These are phyloP conservation scores for Sarcophaga carnaria DNA, from an alignment of 2,888 invertebrate species.

Conservation along the genomic window DNA sequence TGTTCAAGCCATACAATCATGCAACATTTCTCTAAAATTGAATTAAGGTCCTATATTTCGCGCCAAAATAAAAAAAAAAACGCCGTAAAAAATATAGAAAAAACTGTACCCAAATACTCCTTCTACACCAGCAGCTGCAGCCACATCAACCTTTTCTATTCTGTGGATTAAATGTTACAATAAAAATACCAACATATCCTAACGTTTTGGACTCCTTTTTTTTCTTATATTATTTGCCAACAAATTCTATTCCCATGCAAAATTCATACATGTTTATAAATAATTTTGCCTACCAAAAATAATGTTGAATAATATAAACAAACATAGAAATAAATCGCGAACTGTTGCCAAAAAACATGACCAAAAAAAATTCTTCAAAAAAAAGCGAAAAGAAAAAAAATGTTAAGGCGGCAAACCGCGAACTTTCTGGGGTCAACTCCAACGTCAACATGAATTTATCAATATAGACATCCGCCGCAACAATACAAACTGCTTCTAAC, in stretches of 20 bases:
- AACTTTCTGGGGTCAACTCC: conserved; percentile 70
- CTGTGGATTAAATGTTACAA: conserved; percentile 33
- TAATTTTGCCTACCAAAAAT: conserved; percentile 29
- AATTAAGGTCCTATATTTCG: conserved; percentile 58
- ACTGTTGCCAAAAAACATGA: conserved; percentile 62
- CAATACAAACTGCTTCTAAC: conserved; percentile 56
- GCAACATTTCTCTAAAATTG: conserved; percentile 45
- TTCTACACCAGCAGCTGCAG: neutral
- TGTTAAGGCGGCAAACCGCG: conserved; percentile 72
- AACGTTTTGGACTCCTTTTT: conserved; percentile 22
- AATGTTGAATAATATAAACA: conserved; percentile 55
- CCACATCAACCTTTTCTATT: conserved; percentile 24
- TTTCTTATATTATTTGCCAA: conserved; percentile 56
- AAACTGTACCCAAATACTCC: conserved; percentile 31
- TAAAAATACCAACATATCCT: conserved; percentile 13
- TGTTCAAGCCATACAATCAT: conserved; percentile 29
- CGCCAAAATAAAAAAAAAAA: conserved; percentile 39
- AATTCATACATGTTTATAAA: conserved; percentile 43
- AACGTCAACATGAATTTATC: conserved; percentile 75
- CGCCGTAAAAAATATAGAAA: conserved; percentile 13
- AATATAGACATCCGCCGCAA: conserved; percentile 75
- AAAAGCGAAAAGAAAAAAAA: conserved; percentile 28
- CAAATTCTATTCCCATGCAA: conserved; percentile 27
- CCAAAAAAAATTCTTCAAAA: conserved; percentile 40
- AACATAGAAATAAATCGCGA: conserved; percentile 53